A percentile compares a stretch with the other conserved stretches of the same genome.
These are phyloP conservation scores for Meteorus cinctellus DNA, from an alignment of 2,888 invertebrate species.

Conservation along the genomic window DNA sequence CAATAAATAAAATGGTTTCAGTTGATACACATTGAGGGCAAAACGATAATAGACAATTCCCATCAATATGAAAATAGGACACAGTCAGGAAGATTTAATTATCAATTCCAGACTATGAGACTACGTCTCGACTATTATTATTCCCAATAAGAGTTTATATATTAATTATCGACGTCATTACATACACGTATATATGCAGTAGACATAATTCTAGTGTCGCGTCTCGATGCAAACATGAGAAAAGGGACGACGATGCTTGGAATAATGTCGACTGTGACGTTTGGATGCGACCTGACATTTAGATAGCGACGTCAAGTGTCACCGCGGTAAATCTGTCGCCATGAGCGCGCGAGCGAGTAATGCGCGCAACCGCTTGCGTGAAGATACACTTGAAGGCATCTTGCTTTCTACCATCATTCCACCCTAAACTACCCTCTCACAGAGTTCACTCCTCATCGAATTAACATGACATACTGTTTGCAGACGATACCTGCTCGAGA, in stretches of 20 bases:
- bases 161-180: slow-evolving; percentile 19
- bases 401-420: slow-evolving; percentile 39
- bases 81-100: not conserved
- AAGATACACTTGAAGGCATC: slow-evolving; percentile 47
- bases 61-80: not conserved
- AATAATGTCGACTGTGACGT: slow-evolving; percentile 63
- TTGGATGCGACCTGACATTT: slow-evolving; percentile 67
- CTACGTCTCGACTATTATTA: slow-evolving; percentile 7
- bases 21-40: no score
- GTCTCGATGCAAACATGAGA: not conserved
- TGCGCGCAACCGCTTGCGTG: slow-evolving; percentile 23
- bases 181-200: not conserved
- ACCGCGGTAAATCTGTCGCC: slow-evolving; percentile 68
- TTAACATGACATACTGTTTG: slow-evolving; percentile 69
- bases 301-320: slow-evolving; percentile 71
- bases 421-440: slow-evolving; percentile 48
- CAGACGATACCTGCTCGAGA: slow-evolving; percentile 67
- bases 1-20: no score
- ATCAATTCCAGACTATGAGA: not conserved
- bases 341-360: slow-evolving; percentile 53
- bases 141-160: slow-evolving; percentile 18
- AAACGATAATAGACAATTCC: not conserved
- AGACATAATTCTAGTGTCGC: not conserved
- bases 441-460: slow-evolving; percentile 72
- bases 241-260: slow-evolving; percentile 31